These are phyloP conservation scores for Crambe crambe DNA, from an alignment of 37 sponge, comb jelly and placozoan genomes.

Conservation along the genomic window DNA sequence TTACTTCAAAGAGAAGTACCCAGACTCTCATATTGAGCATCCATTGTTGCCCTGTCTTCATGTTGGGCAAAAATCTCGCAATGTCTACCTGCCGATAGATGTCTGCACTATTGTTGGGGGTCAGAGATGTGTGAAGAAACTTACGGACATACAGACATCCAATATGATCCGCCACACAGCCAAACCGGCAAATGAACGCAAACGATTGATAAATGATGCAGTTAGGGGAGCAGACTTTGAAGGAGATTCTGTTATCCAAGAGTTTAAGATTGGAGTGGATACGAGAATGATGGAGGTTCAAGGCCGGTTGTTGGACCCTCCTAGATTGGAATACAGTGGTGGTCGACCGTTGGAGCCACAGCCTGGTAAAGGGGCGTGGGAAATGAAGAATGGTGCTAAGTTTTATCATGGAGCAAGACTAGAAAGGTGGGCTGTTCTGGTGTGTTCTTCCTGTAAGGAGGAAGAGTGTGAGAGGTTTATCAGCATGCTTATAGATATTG, in stretches of 20 bases:
- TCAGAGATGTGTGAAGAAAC: constrained; percentile 63
- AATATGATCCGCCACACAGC: constrained; percentile 70
- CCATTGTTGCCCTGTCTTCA: constrained; percentile 70
- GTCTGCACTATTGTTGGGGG: constrained; percentile 68
- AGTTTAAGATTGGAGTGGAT: constrained; percentile 58
- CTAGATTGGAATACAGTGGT: constrained; percentile 35
- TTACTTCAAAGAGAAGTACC: constrained; percentile 64
- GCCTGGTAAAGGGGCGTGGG: constrained; percentile 60
- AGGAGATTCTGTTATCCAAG: constrained; percentile 37
- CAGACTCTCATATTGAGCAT: constrained; percentile 20
- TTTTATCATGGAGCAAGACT: constrained; percentile 46
- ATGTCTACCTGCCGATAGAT: constrained; percentile 69
- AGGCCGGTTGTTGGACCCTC: constrained; percentile 65
- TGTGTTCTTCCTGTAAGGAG: constrained; percentile 14
- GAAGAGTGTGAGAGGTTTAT: neutral
- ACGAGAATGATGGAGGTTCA: constrained; percentile 33
- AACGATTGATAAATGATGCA: constrained; percentile 8
- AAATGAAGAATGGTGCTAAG: constrained; percentile 35
- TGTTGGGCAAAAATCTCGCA: constrained; percentile 41
- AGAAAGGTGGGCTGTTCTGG: constrained; percentile 62
- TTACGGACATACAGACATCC: constrained; percentile 57
- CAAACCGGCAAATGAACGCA: constrained; percentile 55
- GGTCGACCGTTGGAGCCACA: neutral
- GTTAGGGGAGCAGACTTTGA: neutral
- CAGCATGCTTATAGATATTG: neutral